Evolutionary conservation across 2,797 vertebrate genomes (phyloP), one percentile per base, ranked within the genome.

Genomic region (Hypotaenidia okinawae): DNA sequence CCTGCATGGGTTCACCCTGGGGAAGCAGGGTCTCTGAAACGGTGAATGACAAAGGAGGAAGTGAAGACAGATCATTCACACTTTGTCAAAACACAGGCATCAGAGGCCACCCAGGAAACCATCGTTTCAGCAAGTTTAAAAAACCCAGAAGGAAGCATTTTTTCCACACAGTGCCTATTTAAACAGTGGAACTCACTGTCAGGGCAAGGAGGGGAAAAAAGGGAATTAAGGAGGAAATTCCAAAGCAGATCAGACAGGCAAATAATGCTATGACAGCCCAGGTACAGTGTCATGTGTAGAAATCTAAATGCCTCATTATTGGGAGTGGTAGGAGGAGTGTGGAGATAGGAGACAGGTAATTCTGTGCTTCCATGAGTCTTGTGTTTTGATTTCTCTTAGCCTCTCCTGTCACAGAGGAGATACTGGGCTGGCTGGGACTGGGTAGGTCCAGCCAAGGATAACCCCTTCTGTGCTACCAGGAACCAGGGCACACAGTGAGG

Each of bases 161-260:
- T 23, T 77, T 73, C 28, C 28, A 17, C 35, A 79, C 15, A 69
- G 5, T 62, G 37, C 47, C 51, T 80, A 41, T 32, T 74, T 58
- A 70, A 77, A 51, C 28, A 47, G 61, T 41, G 68, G 52, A 59
- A 69, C 37, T 41, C 51, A 30, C 28, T 27, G 49, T 49, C 25
- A 8, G 1, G 6, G 47, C 28, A 57, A 24, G 51, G 14, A 1
- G 4, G 2, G 14, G 12, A 14, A 22, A 13, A 2, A 13, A 10
- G 15, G 10, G 8, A 58, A 11, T 35, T 35, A 13, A 5, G 2
- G 43, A 57, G 24, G 24, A 77, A 62, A 55, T 77, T 51, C 14
- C 32, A 47, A 67, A 81, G 27, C 19, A 74, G 16, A 63, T 61
- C 17, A 74, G 47, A 51, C 30, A 82, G 39, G 16, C 25, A 69